Conservation (phyloP, 2,888 invertebrate species). For the Tetragnatha montana region DNA sequence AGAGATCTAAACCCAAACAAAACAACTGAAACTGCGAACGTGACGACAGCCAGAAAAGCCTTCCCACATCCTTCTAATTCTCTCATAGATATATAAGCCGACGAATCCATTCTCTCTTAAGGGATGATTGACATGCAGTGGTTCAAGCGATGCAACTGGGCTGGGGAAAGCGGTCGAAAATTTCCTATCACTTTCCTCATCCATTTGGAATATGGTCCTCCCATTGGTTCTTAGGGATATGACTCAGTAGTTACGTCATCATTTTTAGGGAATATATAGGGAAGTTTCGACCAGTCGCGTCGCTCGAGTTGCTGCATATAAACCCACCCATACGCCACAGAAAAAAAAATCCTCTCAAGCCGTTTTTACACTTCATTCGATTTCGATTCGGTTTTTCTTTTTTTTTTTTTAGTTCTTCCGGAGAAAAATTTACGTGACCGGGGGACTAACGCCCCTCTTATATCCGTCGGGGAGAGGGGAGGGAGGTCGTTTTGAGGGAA, state of each 20-base stretch:
- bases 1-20: not conserved
- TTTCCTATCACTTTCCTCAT: too few species aligned
- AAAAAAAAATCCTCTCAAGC: not conserved
- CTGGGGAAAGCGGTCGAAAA: too few species aligned
- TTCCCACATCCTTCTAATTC: not conserved
- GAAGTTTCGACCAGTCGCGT: too few species aligned
- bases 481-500: not conserved
- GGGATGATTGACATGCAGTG: too few species aligned
- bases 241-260: too few species aligned
- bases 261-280: too few species aligned
- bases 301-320: too few species aligned
- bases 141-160: too few species aligned
- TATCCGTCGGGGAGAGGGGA: not conserved
- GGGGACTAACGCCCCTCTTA: not conserved
- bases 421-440: not conserved
- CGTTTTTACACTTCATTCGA: slow-evolving; percentile 1
- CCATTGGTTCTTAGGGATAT: too few species aligned
- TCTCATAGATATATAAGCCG: not conserved
- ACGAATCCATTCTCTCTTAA: not conserved
- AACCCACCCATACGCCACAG: not conserved
- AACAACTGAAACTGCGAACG: not conserved
- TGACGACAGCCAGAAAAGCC: not conserved
- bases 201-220: too few species aligned
- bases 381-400: not conserved
- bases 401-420: not conserved